Conservation (phyloP, 2,888 invertebrate species). For the Incurvaria masculella region DNA sequence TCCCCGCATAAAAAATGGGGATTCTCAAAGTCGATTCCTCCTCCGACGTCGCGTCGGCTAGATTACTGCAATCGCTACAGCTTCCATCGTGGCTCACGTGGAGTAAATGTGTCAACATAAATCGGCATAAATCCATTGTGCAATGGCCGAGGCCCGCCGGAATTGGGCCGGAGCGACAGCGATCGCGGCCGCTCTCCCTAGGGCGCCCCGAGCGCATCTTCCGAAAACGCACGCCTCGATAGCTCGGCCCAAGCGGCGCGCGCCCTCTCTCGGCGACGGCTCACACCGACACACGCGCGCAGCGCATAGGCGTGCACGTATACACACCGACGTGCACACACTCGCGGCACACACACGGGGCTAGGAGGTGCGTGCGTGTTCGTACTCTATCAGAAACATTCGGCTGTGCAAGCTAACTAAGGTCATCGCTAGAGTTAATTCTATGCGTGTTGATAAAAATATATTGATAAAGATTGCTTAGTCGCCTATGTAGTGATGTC, state of each 20-base stretch:
- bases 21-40: too few relatives aligned
- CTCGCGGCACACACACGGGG: neutral
- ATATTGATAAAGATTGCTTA: too few relatives aligned
- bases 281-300: slow-evolving; percentile 12
- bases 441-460: too few relatives aligned
- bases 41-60: too few relatives aligned
- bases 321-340: slow-evolving; percentile 10
- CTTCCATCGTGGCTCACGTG: too few relatives aligned
- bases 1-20: too few relatives aligned
- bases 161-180: slow-evolving; percentile 35
- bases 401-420: slow-evolving; percentile 38
- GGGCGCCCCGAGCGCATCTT: slow-evolving; percentile 27
- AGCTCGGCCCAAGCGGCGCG: neutral
- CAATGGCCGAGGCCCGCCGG: slow-evolving; percentile 40
- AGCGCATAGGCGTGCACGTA: slow-evolving; percentile 22
- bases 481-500: too few relatives aligned
- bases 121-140: slow-evolving; percentile 52
- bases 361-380: too few relatives aligned
- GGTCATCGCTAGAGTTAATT: slow-evolving; percentile 23
- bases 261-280: neutral
- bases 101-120: slow-evolving; percentile 37
- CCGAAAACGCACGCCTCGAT: neutral
- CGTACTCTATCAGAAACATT: slow-evolving; percentile 43
- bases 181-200: slow-evolving; percentile 32
- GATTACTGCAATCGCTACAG: too few relatives aligned